phyloP scores from a whole-genome alignment of 1,140 invertebrate genomes.

The Dinoponera quadriceps region DNA sequence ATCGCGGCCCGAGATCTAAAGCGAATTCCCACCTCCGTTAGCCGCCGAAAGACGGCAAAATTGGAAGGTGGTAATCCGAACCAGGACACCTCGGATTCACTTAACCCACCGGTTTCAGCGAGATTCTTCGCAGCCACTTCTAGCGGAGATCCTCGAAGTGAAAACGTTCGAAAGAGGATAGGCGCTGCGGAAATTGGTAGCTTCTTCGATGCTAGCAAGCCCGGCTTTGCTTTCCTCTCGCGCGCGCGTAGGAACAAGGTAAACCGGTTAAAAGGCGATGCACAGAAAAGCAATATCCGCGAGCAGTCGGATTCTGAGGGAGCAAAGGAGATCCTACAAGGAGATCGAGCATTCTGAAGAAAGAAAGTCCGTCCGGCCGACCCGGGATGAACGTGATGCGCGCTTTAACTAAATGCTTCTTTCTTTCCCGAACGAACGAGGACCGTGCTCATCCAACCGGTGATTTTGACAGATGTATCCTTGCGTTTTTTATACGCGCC shows the following conservation, averaged over 20 bases:
- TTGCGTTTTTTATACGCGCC: not conserved
- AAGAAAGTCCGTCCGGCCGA: not conserved
- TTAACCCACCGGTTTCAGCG: conserved; percentile 58
- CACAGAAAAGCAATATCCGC: conserved; percentile 73
- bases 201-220: conserved; percentile 59
- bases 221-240: conserved; percentile 53
- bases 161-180: conserved; percentile 72
- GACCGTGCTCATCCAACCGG: not conserved
- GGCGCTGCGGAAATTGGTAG: conserved; percentile 73
- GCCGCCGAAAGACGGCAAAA: conserved; percentile 47
- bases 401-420: conserved; percentile 34
- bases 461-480: conserved; percentile 8
- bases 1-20: conserved; percentile 49
- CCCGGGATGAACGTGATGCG: not conserved
- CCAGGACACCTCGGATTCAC: conserved; percentile 67
- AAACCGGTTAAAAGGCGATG: conserved; percentile 75
- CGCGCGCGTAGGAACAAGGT: conserved; percentile 65
- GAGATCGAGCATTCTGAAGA: conserved; percentile 47
- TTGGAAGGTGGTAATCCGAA: conserved; percentile 70
- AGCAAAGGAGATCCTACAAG: conserved; percentile 43
- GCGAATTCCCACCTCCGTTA: conserved; percentile 63
- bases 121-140: conserved; percentile 61
- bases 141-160: conserved; percentile 53
- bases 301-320: conserved; percentile 54
- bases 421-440: not conserved